These are phyloP conservation scores for Augiades crinisus DNA, from an alignment of 2,888 invertebrate species.

Conservation along the genomic window DNA sequence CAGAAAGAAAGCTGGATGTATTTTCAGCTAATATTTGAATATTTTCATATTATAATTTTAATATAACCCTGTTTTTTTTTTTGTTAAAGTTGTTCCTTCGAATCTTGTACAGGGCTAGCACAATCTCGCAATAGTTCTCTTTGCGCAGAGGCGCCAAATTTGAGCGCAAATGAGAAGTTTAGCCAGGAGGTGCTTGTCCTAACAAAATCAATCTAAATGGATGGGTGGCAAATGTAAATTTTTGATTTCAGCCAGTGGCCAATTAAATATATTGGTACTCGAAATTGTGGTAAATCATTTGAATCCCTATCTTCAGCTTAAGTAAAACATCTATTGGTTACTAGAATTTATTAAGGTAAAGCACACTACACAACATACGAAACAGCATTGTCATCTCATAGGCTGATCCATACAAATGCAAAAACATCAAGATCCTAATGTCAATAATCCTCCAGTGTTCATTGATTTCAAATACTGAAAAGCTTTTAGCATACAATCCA, in stretches of 20 bases:
- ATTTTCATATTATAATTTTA: slow-evolving; percentile 82
- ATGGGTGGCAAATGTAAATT: slow-evolving; percentile 70
- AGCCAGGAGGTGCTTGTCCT: slow-evolving; percentile 48
- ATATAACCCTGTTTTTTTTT: slow-evolving; percentile 80
- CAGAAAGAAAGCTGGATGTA: slow-evolving; percentile 76
- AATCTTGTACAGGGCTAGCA: slow-evolving; percentile 65
- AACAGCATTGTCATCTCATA: slow-evolving; percentile 26
- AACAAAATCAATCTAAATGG: slow-evolving; percentile 55
- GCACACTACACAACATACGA: slow-evolving; percentile 31
- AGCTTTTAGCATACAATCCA: background rate
- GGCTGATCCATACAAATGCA: slow-evolving; percentile 26
- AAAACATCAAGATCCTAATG: slow-evolving; percentile 9
- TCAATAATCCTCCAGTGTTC: background rate
- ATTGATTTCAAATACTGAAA: slow-evolving; percentile 20
- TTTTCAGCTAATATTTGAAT: slow-evolving; percentile 78
- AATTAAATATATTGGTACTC: slow-evolving; percentile 80
- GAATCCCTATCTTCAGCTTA: slow-evolving; percentile 28
- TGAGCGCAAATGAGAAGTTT: slow-evolving; percentile 27
- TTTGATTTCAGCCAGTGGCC: slow-evolving; percentile 79
- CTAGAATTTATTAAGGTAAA: slow-evolving; percentile 68
- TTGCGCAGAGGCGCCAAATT: slow-evolving; percentile 12
- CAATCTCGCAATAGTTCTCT: slow-evolving; percentile 41
- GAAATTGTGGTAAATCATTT: slow-evolving; percentile 69
- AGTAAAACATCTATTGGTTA: slow-evolving; percentile 34
- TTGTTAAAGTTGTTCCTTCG: slow-evolving; percentile 76